Evolutionary conservation across 2,888 invertebrate genomes (phyloP).

Genomic region (Balanococcus diminutus): DNA sequence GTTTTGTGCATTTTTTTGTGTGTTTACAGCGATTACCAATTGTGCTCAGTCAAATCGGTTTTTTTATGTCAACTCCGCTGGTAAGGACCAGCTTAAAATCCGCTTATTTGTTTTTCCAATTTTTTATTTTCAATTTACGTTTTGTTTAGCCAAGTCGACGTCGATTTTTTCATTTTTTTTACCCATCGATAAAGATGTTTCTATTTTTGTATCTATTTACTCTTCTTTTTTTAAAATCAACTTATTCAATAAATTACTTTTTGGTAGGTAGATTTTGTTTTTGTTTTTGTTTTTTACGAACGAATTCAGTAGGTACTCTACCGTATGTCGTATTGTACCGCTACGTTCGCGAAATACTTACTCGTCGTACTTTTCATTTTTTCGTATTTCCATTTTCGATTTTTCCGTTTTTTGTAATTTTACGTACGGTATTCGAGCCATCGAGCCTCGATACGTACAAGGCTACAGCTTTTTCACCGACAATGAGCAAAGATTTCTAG

Average conservation of each 20-base stretch:
- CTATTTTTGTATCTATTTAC: background rate
- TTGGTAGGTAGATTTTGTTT: too few species aligned
- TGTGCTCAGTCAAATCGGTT: slow-evolving; percentile 94
- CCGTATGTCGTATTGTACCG: too few species aligned
- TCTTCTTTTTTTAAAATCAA: background rate
- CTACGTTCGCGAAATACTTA: background rate
- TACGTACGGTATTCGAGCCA: background rate
- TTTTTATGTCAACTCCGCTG: slow-evolving; percentile 94
- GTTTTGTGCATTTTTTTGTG: slow-evolving; percentile 56
- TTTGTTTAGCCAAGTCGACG: too few species aligned
- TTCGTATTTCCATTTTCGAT: too few species aligned
- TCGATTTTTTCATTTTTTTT: slow-evolving; percentile 2
- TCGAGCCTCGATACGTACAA: background rate
- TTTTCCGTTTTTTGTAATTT: too few species aligned
- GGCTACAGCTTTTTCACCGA: background rate
- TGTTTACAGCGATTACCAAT: slow-evolving; percentile 88
- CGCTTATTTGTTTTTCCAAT: background rate
- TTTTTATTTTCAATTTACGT: background rate
- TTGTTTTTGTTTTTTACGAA: background rate
- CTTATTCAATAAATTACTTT: background rate
- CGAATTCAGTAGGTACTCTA: too few species aligned
- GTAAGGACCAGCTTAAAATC: slow-evolving; percentile 67
- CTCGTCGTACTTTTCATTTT: too few species aligned
- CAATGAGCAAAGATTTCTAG: background rate
- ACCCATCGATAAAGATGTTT: too few species aligned